These are phyloP conservation scores for Tetrapedia diversipes DNA, from an alignment of 2,888 invertebrate species.

Conservation along the genomic window DNA sequence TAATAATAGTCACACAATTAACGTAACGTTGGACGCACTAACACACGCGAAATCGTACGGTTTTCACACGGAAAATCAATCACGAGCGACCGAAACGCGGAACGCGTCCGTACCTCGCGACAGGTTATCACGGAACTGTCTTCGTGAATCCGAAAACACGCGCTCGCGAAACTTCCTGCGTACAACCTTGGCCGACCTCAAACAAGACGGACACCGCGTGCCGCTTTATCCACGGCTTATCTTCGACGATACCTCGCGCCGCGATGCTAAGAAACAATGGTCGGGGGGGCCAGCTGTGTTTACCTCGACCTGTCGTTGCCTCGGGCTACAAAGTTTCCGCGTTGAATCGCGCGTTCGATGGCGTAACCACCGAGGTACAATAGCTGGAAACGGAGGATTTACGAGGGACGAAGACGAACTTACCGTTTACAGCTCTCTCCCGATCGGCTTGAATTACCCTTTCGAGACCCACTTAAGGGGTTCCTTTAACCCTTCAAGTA, in stretches of 20 bases:
- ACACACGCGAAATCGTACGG: no score
- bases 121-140: not conserved
- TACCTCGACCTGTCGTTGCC: constrained; percentile 18
- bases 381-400: constrained; percentile 31
- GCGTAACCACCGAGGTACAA: constrained; percentile 1
- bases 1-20: no score
- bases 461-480: not conserved
- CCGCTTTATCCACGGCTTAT: not conserved
- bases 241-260: not conserved
- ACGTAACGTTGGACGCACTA: no score
- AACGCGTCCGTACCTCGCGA: no score
- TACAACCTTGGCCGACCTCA: no score
- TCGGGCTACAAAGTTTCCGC: constrained; percentile 22
- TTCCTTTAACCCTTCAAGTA: not conserved
- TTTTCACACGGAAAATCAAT: no score
- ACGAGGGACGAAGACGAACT: constrained; percentile 18
- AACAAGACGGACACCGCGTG: not conserved
- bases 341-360: constrained; percentile 1
- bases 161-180: not conserved
- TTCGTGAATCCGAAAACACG: not conserved
- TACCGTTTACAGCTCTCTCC: constrained; percentile 38
- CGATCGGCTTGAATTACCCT: not conserved
- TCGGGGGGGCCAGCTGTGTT: constrained; percentile 15
- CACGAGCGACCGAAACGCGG: no score
- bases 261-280: constrained; percentile 6